These are phyloP conservation scores for Kryphioiulus occultus DNA, from an alignment of 2,888 invertebrate species.

Conservation along the genomic window DNA sequence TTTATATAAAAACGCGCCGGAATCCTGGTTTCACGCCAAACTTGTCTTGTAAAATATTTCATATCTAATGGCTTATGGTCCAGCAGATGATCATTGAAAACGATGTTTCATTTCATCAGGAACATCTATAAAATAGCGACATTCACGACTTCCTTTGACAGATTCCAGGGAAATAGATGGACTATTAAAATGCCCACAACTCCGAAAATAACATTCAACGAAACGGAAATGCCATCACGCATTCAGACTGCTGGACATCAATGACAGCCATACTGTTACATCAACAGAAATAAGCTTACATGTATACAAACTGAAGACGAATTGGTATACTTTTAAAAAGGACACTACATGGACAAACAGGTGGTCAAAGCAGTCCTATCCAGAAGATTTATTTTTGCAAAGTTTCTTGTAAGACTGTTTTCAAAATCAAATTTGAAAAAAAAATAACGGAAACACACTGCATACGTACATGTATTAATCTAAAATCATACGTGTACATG, in stretches of 20 bases:
- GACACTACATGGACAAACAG: not conserved
- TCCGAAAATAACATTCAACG: not conserved
- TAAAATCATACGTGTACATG: too few relatives aligned
- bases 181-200: not conserved
- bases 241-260: not conserved
- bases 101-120: not conserved
- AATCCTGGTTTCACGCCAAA: not conserved
- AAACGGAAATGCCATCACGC: slow-evolving; percentile 12
- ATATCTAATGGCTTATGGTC: not conserved
- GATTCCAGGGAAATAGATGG: not conserved
- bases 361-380: too few relatives aligned
- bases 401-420: too few relatives aligned
- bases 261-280: not conserved
- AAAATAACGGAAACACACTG: too few relatives aligned
- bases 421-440: too few relatives aligned
- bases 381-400: too few relatives aligned
- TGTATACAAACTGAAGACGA: not conserved
- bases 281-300: not conserved
- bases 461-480: too few relatives aligned
- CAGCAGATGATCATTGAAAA: not conserved
- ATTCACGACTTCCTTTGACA: not conserved
- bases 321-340: not conserved
- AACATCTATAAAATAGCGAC: slow-evolving; percentile 8
- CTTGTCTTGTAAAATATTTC: slow-evolving; percentile 29
- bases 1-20: not conserved